These are phyloP conservation scores for Percopsis transmontana DNA, from an alignment of 2,113 vertebrate genomes.

Conservation along the genomic window DNA sequence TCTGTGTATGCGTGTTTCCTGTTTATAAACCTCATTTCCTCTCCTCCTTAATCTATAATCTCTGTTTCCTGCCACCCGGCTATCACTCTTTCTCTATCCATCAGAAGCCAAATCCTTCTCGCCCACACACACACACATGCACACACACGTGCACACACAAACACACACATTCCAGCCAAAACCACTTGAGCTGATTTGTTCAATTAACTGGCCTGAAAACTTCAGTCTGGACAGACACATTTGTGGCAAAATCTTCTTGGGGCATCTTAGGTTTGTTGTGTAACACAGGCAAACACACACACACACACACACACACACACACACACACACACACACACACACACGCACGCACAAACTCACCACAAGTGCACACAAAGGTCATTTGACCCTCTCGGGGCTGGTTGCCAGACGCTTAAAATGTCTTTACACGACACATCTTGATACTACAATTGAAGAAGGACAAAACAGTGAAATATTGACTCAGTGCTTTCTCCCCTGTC, in stretches of 20 bases:
- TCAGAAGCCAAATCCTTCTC: not conserved
- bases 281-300: not conserved
- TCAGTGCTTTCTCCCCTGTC: not conserved
- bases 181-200: constrained; percentile 28
- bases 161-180: constrained; percentile 5
- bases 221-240: constrained; percentile 57
- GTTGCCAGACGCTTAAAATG: constrained; percentile 28
- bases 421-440: not conserved
- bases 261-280: constrained; percentile 46
- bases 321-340: not conserved
- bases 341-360: not conserved
- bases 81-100: constrained; percentile 14
- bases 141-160: constrained; percentile 5
- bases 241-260: constrained; percentile 62
- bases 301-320: not conserved
- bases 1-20: not conserved
- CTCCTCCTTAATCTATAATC: not conserved
- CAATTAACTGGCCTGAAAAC: constrained; percentile 54
- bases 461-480: constrained; percentile 43
- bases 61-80: constrained; percentile 20
- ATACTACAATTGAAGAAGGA: constrained; percentile 51
- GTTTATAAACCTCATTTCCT: too few species aligned
- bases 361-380: not conserved
- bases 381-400: constrained; percentile 7
- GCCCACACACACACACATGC: not conserved